These are phyloP conservation scores for Zoanthus sociatus DNA, from an alignment of 92 coral and sea anemone species.

Conservation along the genomic window DNA sequence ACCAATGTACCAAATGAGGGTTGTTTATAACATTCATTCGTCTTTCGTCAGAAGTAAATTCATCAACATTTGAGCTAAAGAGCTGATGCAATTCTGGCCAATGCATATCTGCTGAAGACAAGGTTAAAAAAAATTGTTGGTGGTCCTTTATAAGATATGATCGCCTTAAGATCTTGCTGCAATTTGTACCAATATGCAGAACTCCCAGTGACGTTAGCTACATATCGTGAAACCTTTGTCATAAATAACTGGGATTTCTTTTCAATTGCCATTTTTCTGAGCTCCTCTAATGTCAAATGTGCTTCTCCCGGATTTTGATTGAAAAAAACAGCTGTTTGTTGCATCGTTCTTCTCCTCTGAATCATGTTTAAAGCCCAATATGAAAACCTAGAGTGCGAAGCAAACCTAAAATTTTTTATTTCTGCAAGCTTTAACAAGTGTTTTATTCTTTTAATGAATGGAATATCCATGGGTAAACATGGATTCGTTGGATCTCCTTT, in stretches of 20 bases:
- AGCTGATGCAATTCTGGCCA: too few relatives aligned
- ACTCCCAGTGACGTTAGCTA: constrained; percentile 48
- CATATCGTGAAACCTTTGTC: background rate
- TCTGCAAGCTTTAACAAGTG: background rate
- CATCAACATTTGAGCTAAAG: too few relatives aligned
- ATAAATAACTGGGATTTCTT: too few relatives aligned
- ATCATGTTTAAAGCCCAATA: background rate
- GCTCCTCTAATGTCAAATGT: constrained; percentile 2
- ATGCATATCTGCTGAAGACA: background rate
- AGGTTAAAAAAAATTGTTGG: too few relatives aligned
- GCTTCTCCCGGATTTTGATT: background rate
- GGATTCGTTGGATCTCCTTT: too few relatives aligned
- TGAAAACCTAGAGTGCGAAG: background rate
- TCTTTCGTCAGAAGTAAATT: too few relatives aligned
- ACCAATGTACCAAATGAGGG: background rate
- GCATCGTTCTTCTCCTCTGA: too few relatives aligned
- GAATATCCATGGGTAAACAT: background rate
- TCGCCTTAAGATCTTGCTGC: constrained; percentile 28
- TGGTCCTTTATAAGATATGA: constrained; percentile 39
- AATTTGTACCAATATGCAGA: constrained; percentile 43
- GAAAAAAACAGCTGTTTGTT: too few relatives aligned
- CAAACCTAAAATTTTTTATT: background rate
- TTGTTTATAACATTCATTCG: too few relatives aligned
- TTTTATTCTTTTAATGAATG: background rate
- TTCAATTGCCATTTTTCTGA: too few relatives aligned